Conservation (phyloP, 2,113 vertebrate species). For the Orthonyx spaldingii region DNA sequence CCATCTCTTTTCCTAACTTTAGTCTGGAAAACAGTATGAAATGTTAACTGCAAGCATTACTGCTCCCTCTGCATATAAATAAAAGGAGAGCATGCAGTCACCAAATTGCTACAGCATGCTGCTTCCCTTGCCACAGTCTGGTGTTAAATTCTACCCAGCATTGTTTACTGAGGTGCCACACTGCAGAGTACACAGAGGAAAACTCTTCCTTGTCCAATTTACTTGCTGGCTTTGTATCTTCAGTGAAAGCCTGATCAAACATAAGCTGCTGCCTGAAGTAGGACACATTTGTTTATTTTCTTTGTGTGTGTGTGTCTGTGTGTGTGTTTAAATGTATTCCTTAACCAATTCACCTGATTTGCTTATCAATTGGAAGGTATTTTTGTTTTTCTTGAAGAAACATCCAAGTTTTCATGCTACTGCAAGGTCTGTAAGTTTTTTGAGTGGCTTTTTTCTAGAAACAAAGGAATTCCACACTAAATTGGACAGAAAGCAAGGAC, state of each 20-base stretch:
- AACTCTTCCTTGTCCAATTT: neutral
- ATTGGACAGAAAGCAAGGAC: neutral
- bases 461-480: neutral
- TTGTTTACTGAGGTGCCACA: neutral
- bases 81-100: neutral
- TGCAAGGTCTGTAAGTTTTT: neutral
- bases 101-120: neutral
- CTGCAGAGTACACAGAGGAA: neutral
- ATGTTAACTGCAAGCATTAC: neutral
- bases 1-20: neutral
- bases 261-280: conserved; percentile 14
- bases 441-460: neutral
- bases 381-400: neutral
- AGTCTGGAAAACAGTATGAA: neutral
- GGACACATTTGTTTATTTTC: conserved; percentile 20
- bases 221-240: neutral
- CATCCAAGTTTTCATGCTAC: neutral
- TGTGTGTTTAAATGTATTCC: neutral
- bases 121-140: neutral
- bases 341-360: conserved; percentile 25
- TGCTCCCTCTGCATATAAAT: neutral
- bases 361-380: neutral
- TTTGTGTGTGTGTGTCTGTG: neutral
- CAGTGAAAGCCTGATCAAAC: conserved; percentile 28
- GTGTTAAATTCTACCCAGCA: neutral